phyloP scores from a whole-genome alignment of 2,888 invertebrate genomes.

The Ligdia adustata region DNA sequence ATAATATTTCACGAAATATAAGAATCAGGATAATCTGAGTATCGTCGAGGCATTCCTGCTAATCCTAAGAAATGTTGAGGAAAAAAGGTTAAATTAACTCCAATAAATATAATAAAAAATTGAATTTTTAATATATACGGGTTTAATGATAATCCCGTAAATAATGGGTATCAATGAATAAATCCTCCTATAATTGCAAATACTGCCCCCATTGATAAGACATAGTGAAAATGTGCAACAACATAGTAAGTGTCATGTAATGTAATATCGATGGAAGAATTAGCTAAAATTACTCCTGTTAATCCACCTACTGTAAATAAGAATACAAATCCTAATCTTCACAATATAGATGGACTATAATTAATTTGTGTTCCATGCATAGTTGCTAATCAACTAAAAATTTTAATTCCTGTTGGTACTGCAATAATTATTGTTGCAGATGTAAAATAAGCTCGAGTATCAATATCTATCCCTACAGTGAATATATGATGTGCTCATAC shows the following conservation, averaged over 20 bases:
- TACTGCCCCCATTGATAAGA: conserved; percentile 90
- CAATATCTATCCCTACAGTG: conserved; percentile 92
- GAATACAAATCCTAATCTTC: conserved; percentile 90
- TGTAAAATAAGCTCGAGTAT: conserved; percentile 93
- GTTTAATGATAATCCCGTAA: conserved; percentile 86
- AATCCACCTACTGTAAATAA: conserved; percentile 90
- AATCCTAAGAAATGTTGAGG: conserved; percentile 88
- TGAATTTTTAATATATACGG: conserved; percentile 86
- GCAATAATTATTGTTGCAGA: conserved; percentile 95
- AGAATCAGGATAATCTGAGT: conserved; percentile 88
- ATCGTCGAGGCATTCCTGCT: conserved; percentile 88
- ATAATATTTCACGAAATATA: conserved; percentile 87
- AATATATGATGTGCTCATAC: conserved; percentile 95
- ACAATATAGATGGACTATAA: conserved; percentile 84
- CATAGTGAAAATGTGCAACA: conserved; percentile 93
- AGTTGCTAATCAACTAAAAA: conserved; percentile 90
- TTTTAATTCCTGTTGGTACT: conserved; percentile 92
- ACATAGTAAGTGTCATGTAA: conserved; percentile 94
- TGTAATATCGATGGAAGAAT: conserved; percentile 90
- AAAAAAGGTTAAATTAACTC: conserved; percentile 92
- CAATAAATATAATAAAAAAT: conserved; percentile 89
- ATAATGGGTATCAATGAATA: conserved; percentile 88
- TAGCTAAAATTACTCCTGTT: conserved; percentile 87
- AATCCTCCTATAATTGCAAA: conserved; percentile 91
- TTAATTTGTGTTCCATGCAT: conserved; percentile 86